Conservation (phyloP, 2,113 vertebrate genomes). For the Hippotragus niger region DNA sequence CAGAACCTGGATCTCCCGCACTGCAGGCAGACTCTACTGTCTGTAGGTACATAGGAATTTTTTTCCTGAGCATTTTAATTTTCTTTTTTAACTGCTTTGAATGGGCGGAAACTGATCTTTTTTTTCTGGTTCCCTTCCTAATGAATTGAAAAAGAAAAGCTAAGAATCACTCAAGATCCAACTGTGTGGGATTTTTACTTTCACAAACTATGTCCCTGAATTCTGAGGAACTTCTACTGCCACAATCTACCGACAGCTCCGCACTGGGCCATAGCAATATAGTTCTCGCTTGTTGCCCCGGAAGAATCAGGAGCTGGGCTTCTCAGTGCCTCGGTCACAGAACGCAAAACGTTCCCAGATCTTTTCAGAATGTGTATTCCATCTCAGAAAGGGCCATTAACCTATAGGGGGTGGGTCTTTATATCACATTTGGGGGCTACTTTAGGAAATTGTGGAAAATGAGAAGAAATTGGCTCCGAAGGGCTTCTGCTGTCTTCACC, state of each 20-base stretch:
- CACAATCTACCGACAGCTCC: background rate
- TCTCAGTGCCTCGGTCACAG: background rate
- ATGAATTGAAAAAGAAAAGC: background rate
- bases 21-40: background rate
- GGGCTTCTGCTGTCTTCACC: background rate
- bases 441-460: background rate
- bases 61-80: background rate
- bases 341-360: background rate
- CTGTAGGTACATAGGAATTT: background rate
- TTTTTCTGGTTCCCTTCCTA: background rate
- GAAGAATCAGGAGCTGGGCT: background rate
- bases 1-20: accelerated
- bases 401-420: background rate
- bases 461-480: background rate
- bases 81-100: background rate
- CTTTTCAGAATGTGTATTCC: background rate
- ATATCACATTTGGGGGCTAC: background rate
- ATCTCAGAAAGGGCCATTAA: background rate
- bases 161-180: background rate
- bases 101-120: background rate
- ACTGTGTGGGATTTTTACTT: background rate
- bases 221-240: background rate
- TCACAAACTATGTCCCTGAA: background rate
- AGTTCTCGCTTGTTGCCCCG: background rate
- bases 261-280: background rate